Base-by-base conservation (phyloP, 2,797 vertebrate genomes). In the Xenops minutus region DNA sequence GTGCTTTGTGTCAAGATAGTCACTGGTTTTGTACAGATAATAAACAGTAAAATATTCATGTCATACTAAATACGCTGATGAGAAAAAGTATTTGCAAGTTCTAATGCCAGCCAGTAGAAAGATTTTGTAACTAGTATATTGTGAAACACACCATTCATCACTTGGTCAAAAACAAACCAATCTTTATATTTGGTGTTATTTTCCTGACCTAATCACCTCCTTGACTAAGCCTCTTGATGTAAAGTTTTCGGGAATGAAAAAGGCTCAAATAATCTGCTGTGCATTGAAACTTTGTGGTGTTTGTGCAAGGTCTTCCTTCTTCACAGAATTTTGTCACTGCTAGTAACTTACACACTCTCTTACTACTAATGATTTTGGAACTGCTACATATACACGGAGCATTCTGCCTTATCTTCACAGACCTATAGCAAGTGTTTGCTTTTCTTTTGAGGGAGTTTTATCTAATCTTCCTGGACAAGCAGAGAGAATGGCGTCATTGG, bases 301-400 rank as follows among this genome's bases (percentile, higher is more conserved):
- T 86, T 64, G 20, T 84, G n/a, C 30, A 64, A 84, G 32, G 9
- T 34, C 34, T 30, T 84, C 58, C 8, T 37, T 76, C 63, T 71
- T 72, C 34, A 59, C 69, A 71, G 15, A 24, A 37, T 72, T 88
- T 89, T 86, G 27, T 41, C 49, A n/a, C 37, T 88, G 14, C 12
- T 74, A 67, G 11, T n/a, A 39, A n/a, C 1, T 3, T 37, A 14
- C 3, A 32, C 37, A 27, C 12, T 51, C 10, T 49, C 3, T 4
- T 66, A 59, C 10, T 56, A 11, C 6, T 37, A 11, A 66, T 6
- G 21, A 59, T n/a, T 82, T 82, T 59, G n/a, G 23, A 78, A 56
- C 6, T 2, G 48, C 32, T 79, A 44, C 69, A 11, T 75, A 17
- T 5, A 44, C 0, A 1, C 2, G 3, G 18, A 77, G 7, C 8